Percentiles rank a stretch among this genome's conserved stretches.
These are phyloP conservation scores for Sclerodermus sp. DNA, from an alignment of 2,888 invertebrate genomes.

Conservation along the genomic window DNA sequence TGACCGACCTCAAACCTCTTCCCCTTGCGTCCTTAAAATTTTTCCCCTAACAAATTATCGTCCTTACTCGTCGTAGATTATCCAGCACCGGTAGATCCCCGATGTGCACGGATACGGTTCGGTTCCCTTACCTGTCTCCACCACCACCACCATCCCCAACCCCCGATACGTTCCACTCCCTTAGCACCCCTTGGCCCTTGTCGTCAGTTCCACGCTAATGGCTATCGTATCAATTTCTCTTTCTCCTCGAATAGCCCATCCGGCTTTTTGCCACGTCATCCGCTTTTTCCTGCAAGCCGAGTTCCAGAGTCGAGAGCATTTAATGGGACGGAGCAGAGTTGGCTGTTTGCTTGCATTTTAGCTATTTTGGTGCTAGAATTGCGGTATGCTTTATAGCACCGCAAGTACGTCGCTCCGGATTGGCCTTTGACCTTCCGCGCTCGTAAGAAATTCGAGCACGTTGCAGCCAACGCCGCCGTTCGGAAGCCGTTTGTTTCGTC, in stretches of 20 bases:
- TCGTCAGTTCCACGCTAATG: too few relatives aligned
- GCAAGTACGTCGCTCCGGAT: conserved; percentile 10
- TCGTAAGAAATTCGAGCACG: conserved; percentile 30
- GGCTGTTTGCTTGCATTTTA: too few relatives aligned
- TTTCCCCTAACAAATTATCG: too few relatives aligned
- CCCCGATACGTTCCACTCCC: too few relatives aligned
- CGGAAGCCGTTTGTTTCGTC: conserved; percentile 26
- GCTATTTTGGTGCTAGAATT: too few relatives aligned
- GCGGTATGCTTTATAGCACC: neutral
- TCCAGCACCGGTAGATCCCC: too few relatives aligned
- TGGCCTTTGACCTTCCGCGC: conserved; percentile 18
- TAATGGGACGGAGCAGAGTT: neutral
- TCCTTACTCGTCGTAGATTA: too few relatives aligned
- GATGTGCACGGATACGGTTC: too few relatives aligned
- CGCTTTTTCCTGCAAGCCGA: neutral
- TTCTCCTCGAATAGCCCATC: neutral
- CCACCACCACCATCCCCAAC: too few relatives aligned
- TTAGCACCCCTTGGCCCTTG: too few relatives aligned
- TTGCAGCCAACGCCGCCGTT: conserved; percentile 14
- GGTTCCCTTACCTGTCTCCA: too few relatives aligned
- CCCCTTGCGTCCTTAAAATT: neutral
- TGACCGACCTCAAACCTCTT: conserved; percentile 9
- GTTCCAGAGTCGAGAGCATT: neutral
- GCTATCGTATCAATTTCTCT: neutral
- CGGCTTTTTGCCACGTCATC: too few relatives aligned